phyloP scores from a whole-genome alignment of 2,888 invertebrate species.

The Atrina japonica region DNA sequence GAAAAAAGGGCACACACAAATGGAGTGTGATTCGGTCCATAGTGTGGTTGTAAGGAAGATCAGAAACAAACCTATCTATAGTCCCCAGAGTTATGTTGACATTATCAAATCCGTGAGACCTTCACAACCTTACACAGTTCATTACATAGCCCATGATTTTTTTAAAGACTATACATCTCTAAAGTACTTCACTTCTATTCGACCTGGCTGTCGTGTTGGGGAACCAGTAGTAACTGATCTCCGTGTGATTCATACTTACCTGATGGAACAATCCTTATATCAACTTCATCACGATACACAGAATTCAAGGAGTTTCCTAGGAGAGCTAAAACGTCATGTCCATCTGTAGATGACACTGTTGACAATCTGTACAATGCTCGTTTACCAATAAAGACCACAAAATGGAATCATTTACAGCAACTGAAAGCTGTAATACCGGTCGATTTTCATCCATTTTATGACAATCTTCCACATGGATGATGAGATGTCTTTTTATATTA shows the following conservation, averaged over 20 bases:
- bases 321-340: slow-evolving; percentile 7
- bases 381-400: slow-evolving; percentile 28
- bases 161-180: slow-evolving; percentile 31
- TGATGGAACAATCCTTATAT: slow-evolving; percentile 26
- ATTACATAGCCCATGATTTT: slow-evolving; percentile 30
- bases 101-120: slow-evolving; percentile 13
- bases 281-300: slow-evolving; percentile 6
- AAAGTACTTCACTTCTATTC: slow-evolving; percentile 22
- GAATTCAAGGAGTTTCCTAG: slow-evolving; percentile 31
- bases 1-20: slow-evolving; percentile 50
- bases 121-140: slow-evolving; percentile 13
- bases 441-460: slow-evolving; percentile 31
- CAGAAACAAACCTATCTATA: slow-evolving; percentile 37
- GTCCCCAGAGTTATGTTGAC: slow-evolving; percentile 40
- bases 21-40: slow-evolving; percentile 53
- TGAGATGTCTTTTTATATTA: too few relatives aligned
- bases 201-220: slow-evolving; percentile 28
- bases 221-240: slow-evolving; percentile 44
- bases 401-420: slow-evolving; percentile 35
- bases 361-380: slow-evolving; percentile 15
- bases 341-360: slow-evolving; percentile 8
- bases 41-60: slow-evolving; percentile 47
- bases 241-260: slow-evolving; percentile 28
- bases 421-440: slow-evolving; percentile 35
- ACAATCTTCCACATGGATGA: too few relatives aligned